phyloP scores from a whole-genome alignment of 1,140 invertebrate species.

The Spodoptera frugiperda region DNA sequence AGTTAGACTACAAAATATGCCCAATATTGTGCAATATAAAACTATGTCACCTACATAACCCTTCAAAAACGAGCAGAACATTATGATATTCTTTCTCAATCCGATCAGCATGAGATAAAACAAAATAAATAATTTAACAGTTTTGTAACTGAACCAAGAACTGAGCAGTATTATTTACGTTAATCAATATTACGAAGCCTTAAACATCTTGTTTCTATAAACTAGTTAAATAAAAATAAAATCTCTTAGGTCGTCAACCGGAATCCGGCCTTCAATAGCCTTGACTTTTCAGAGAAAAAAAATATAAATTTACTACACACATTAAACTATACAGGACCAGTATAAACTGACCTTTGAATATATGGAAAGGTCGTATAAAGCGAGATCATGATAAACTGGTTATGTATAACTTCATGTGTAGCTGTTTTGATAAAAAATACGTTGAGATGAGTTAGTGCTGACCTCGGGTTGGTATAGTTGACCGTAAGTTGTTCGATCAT shows the following conservation, averaged over 20 bases:
- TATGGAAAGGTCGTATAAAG: too few species aligned
- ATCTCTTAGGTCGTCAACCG: conserved; percentile 27
- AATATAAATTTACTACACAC: conserved; percentile 8
- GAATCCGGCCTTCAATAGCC: conserved; percentile 40
- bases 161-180: conserved; percentile 17
- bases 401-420: too few species aligned
- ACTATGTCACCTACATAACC: too few species aligned
- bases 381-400: too few species aligned
- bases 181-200: conserved; percentile 9
- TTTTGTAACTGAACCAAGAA: conserved; percentile 7
- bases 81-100: not conserved
- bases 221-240: conserved; percentile 20
- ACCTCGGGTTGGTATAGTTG: conserved; percentile 2
- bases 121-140: conserved; percentile 19
- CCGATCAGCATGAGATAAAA: conserved; percentile 10
- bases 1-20: too few species aligned
- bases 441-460: conserved; percentile 16
- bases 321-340: too few species aligned
- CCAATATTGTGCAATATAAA: too few species aligned
- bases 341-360: too few species aligned
- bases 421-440: not conserved
- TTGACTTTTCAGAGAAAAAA: conserved; percentile 28
- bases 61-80: not conserved
- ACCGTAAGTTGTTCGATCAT: not conserved
- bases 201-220: conserved; percentile 35